Percentiles rank a stretch among this genome's conserved stretches.
Conservation (phyloP, 2,113 vertebrate genomes). For the Natator depressus region DNA sequence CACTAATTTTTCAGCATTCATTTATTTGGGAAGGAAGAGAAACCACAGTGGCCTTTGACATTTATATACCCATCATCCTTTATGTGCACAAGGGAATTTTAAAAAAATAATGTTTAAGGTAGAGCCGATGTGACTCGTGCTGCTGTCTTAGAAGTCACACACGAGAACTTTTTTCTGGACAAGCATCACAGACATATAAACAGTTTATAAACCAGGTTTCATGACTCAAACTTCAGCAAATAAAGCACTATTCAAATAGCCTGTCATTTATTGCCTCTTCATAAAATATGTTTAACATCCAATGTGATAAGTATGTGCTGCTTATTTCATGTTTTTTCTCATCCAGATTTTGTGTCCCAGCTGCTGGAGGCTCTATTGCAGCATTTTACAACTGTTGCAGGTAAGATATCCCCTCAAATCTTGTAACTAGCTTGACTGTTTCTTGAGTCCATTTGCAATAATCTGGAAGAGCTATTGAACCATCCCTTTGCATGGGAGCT, state of each 20-base stretch:
- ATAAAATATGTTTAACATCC: background rate
- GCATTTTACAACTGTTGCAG: background rate
- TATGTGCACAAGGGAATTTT: background rate
- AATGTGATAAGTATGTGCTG: background rate
- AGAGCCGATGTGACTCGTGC: background rate
- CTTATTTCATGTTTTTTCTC: background rate
- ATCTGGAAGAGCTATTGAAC: background rate
- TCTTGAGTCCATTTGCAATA: background rate
- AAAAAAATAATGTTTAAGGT: background rate
- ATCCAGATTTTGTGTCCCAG: background rate
- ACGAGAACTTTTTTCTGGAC: background rate
- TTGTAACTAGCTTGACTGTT: background rate
- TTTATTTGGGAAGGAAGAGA: background rate
- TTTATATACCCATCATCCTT: background rate
- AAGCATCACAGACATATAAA: accelerated
- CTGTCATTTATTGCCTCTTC: background rate
- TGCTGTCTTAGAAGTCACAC: background rate
- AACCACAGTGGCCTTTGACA: background rate
- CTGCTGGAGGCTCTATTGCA: background rate
- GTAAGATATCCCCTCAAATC: background rate
- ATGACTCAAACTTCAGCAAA: background rate
- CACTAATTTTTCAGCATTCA: background rate
- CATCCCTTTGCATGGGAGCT: background rate
- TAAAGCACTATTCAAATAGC: background rate
- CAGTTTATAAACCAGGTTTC: background rate